These are phyloP conservation scores for Propithecus deckenii DNA, from an alignment of 2,797 vertebrate genomes.

Conservation along the genomic window DNA sequence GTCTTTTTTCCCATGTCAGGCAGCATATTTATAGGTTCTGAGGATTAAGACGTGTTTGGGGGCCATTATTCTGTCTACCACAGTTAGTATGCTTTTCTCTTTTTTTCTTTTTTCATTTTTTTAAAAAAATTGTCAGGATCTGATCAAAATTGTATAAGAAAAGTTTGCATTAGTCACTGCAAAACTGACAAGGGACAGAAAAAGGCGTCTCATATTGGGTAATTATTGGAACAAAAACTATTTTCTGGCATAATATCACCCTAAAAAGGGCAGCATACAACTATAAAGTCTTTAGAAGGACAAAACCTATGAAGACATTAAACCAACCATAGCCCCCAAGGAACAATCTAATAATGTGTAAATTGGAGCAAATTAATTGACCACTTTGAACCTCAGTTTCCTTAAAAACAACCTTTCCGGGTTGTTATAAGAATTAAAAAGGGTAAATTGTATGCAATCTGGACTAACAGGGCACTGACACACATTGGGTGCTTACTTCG, in stretches of 20 bases:
- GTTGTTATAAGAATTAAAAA: neutral
- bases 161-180: neutral
- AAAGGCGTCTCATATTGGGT: neutral
- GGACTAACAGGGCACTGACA: neutral
- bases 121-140: neutral
- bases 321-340: neutral
- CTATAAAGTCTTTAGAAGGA: neutral
- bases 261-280: neutral
- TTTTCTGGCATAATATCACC: neutral
- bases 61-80: neutral
- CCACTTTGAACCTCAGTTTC: neutral
- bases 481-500: neutral
- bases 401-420: neutral
- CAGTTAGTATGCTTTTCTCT: neutral
- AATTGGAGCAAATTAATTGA: neutral
- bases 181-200: neutral
- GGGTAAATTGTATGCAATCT: neutral
- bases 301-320: neutral
- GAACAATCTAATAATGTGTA: neutral
- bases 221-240: neutral
- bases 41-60: neutral
- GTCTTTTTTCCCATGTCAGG: neutral
- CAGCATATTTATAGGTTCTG: neutral
- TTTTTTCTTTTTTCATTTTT: neutral
- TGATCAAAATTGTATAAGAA: constrained; percentile 13